Conservation (phyloP, 2,888 invertebrate species). For the Sarcophaga subvicina region DNA sequence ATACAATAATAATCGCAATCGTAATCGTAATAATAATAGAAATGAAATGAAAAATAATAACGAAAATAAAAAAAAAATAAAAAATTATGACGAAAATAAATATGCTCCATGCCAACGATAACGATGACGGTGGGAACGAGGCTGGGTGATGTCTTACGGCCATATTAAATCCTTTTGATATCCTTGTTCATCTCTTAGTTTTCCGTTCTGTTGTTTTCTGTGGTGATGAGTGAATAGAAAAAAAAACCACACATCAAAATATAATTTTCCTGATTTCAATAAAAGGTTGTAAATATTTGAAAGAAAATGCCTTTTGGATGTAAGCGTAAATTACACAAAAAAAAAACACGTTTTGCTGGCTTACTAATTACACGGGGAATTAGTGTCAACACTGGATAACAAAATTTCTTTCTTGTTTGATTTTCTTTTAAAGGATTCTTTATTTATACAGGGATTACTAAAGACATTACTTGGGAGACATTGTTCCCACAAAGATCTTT, state of each 20-base stretch:
- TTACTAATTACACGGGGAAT: constrained; percentile 2
- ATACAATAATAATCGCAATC: constrained; percentile 42
- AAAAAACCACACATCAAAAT: constrained; percentile 14
- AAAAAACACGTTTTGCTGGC: background rate
- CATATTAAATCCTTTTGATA: constrained; percentile 47
- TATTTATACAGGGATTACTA: background rate
- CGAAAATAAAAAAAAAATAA: constrained; percentile 18
- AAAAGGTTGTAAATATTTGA: constrained; percentile 36
- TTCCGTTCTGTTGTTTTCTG: background rate
- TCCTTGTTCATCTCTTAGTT: background rate
- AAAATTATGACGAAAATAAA: constrained; percentile 16
- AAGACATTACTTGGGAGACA: too few species aligned
- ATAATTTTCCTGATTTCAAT: constrained; percentile 26
- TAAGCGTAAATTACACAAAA: constrained; percentile 48
- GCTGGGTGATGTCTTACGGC: constrained; percentile 39
- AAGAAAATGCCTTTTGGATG: constrained; percentile 56
- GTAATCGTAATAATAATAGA: constrained; percentile 11
- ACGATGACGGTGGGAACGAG: constrained; percentile 2
- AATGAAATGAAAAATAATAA: constrained; percentile 50
- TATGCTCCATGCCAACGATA: constrained; percentile 41
- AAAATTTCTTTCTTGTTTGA: background rate
- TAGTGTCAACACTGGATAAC: constrained; percentile 8
- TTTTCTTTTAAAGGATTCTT: background rate
- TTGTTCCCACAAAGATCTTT: too few species aligned
- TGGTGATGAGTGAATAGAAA: constrained; percentile 1